Evolutionary conservation across 2,113 vertebrate species (phyloP), one percentile per base, ranked within the genome.

Genomic region (Megatriorchis doriae): DNA sequence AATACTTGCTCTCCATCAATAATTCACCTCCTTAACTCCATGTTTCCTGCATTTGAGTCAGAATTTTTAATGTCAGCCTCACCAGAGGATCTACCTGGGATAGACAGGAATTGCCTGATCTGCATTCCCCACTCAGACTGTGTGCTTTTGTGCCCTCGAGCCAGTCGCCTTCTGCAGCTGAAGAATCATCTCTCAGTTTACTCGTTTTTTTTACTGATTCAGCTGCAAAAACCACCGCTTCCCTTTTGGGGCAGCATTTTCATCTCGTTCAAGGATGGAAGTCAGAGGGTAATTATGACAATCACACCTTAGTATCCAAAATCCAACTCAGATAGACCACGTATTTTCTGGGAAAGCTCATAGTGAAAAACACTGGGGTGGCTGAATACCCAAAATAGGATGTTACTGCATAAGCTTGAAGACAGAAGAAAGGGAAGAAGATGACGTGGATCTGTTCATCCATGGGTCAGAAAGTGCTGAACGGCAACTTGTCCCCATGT

Each of bases 1-100:
- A 93, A 97, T 90, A n/a, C 61, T 50, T 31, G 50, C 6, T n/a
- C 32, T 34, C 71, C 93, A 85, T 86, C 95, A 82, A 89, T 81
- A 96, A 66, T 58, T 71, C 27, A 73, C 53, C 75, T 80, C 93
- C 80, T 67, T 66, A 90, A 34, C 66, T 94, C 93, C 62, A 3
- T 2, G 13, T 47, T 93, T 63, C 72, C 80, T 29, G 31, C 78
- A 50, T 85, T 45, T 58, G 80, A 93, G 66, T 83, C 2, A 3
- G 88, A 89, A 75, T 58, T 90, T 31, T 84, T 53, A 25, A 90
- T 19, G 81, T 16, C 75, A 85, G 75, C 53, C 58, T 75, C 70
- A n/a, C 40, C 32, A 58, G 48, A 62, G 13, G 74, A 67, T 58
- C 87, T 26, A 13, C 81, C 59, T 63, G 1, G 58, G 67, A 27